A percentile compares a stretch with the other conserved stretches of the same genome.
These are phyloP conservation scores for Coptodon bakossiorum DNA, from an alignment of 2,113 vertebrate genomes.

Conservation along the genomic window DNA sequence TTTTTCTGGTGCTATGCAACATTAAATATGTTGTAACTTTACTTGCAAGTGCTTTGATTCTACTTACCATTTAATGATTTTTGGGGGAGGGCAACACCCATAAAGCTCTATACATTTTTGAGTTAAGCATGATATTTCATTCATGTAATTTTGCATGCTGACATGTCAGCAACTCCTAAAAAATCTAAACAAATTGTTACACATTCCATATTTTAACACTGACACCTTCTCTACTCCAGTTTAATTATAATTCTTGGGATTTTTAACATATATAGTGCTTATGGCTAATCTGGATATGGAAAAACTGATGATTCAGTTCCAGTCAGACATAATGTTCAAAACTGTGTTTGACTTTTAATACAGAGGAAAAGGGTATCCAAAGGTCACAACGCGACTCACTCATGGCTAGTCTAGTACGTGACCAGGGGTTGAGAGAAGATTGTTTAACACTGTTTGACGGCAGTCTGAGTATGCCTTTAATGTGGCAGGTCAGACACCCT, in stretches of 20 bases:
- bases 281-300: background rate
- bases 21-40: background rate
- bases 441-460: slow-evolving; percentile 24
- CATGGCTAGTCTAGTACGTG: background rate
- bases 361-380: background rate
- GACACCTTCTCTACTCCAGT: background rate
- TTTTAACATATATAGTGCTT: background rate
- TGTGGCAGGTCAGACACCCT: slow-evolving; percentile 27
- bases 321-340: background rate
- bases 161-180: background rate
- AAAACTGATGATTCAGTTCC: background rate
- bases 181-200: background rate
- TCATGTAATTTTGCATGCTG: background rate
- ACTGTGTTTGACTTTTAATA: background rate
- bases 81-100: background rate
- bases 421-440: slow-evolving; percentile 8
- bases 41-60: background rate
- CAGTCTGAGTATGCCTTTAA: slow-evolving; percentile 27
- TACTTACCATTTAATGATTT: background rate
- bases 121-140: background rate
- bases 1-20: background rate
- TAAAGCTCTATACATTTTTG: background rate
- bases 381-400: slow-evolving; percentile 5
- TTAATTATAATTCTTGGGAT: background rate
- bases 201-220: background rate